Base-by-base conservation (phyloP, 2,888 invertebrate species). In the Ennomos quercinarius region DNA sequence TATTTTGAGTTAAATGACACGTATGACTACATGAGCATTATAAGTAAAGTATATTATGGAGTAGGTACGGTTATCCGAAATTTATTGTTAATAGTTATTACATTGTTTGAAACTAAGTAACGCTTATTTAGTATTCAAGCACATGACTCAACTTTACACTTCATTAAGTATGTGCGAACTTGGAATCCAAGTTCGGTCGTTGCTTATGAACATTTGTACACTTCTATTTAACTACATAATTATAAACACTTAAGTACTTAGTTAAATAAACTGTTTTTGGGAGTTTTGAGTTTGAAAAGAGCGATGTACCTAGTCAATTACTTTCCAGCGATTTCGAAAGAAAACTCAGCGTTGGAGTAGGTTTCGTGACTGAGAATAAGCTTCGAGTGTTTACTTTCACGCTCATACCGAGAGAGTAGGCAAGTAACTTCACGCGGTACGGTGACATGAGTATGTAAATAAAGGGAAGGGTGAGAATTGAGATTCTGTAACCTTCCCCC, bases 301-400 rank as follows among this genome's bases (percentile, higher is more conserved):
- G 43, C 49, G 27, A 52, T 52, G 38, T 64, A 42, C 40, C 34
- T 48, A 55, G 52, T 53, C 51, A 61, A 64, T 62, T 61, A 66
- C 58, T 60, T 62, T 57, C 36, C 58, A 56, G 36, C 11, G 35
- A 61, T 66, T 63, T 63, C 45, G 53, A 47, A 56, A 63, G 56
- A 54, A 37, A 63, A 64, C 57, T 72, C 68, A 41, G 64, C 61
- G 64, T 63, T 61, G 61, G 58, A 72, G 64, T 67, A 63, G 66
- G 66, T 69, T 69, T 70, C 68, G 63, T 72, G 69, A 65, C 70
- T 72, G 55, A 54, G 61, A 71, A 70, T 66, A 64, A 64, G 57
- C 57, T 63, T 61, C 44, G 47, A 65, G 57, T 66, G 63, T 61
- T 66, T 67, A 67, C 55, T 57, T 50, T 57, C 12, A 43, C 13